Percentiles rank a stretch among this genome's conserved stretches.
Conservation (phyloP, 2,797 vertebrate species). For the Lagocephalus sceleratus region DNA sequence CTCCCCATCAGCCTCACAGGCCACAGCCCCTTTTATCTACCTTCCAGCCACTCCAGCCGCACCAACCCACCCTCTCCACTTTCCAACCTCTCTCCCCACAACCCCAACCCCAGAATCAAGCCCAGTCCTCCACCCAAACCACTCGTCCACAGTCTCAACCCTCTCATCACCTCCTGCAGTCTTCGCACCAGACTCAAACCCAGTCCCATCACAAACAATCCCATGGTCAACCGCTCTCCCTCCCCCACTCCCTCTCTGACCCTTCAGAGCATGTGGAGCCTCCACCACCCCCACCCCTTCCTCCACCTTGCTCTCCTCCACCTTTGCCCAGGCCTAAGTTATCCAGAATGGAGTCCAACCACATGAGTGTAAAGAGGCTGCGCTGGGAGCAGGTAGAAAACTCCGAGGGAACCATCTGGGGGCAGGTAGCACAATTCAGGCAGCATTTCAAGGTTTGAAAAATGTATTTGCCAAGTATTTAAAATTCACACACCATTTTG, state of each 20-base stretch:
- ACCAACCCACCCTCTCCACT: conserved; percentile 63
- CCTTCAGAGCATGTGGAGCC: conserved; percentile 65
- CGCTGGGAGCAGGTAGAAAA: conserved; percentile 99
- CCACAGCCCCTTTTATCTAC: conserved; percentile 74
- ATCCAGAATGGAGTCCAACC: conserved; percentile 86
- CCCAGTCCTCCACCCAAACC: conserved; percentile 60
- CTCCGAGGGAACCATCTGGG: conserved; percentile 98
- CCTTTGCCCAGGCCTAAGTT: conserved; percentile 78
- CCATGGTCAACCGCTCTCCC: conserved; percentile 63
- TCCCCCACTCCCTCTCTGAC: conserved; percentile 68
- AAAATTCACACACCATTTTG: background rate
- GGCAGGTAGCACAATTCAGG: conserved; percentile 78
- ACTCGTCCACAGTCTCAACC: conserved; percentile 74
- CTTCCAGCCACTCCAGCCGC: conserved; percentile 72
- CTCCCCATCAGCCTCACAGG: conserved; percentile 69
- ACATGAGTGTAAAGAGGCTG: conserved; percentile 96
- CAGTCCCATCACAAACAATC: conserved; percentile 60
- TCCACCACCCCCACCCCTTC: conserved; percentile 68
- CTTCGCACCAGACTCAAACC: conserved; percentile 45
- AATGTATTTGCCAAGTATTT: background rate
- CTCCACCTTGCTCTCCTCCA: conserved; percentile 73
- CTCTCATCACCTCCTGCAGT: conserved; percentile 65
- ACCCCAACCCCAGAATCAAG: conserved; percentile 60
- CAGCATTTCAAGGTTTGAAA: background rate
- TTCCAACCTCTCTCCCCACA: conserved; percentile 70